A percentile compares a stretch with the other conserved stretches of the same genome.
phyloP scores from a whole-genome alignment of 1,140 invertebrate species.

The Lasioglossum baleicum region DNA sequence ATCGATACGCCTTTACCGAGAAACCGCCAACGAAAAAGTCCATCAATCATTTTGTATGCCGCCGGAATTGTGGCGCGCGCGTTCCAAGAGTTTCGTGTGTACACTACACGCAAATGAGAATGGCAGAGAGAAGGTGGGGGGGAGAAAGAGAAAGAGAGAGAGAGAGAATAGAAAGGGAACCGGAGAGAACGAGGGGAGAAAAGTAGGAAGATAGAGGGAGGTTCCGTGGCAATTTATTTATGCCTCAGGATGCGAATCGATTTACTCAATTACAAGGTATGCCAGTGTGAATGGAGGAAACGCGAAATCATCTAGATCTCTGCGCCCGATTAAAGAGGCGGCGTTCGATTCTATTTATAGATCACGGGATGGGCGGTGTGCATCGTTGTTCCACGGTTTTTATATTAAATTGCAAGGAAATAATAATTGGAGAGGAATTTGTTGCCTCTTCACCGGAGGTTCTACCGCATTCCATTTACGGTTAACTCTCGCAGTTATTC shows the following conservation, averaged over 20 bases:
- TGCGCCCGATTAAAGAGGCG: neutral
- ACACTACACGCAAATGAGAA: neutral
- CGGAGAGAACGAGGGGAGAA: neutral
- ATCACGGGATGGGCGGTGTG: neutral
- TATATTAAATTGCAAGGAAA: too few species aligned
- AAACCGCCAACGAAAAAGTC: slow-evolving; percentile 60
- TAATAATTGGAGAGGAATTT: too few species aligned
- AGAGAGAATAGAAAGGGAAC: too few species aligned
- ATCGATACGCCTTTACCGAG: slow-evolving; percentile 62
- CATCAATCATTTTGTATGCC: slow-evolving; percentile 65
- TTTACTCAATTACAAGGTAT: slow-evolving; percentile 39
- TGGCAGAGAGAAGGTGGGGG: too few species aligned
- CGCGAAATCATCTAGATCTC: slow-evolving; percentile 6
- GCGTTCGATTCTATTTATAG: neutral
- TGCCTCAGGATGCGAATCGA: slow-evolving; percentile 54
- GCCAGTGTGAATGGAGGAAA: slow-evolving; percentile 30
- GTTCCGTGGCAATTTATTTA: slow-evolving; percentile 56
- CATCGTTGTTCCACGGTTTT: too few species aligned
- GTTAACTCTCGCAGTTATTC: too few species aligned
- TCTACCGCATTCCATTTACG: too few species aligned
- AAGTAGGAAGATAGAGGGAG: neutral
- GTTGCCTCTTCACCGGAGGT: too few species aligned
- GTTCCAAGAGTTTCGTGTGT: slow-evolving; percentile 12
- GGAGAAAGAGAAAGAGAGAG: neutral
- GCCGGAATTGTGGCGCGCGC: slow-evolving; percentile 18